phyloP scores from a whole-genome alignment of 2,888 invertebrate species.

The Chaetogeoica ovagalla region DNA sequence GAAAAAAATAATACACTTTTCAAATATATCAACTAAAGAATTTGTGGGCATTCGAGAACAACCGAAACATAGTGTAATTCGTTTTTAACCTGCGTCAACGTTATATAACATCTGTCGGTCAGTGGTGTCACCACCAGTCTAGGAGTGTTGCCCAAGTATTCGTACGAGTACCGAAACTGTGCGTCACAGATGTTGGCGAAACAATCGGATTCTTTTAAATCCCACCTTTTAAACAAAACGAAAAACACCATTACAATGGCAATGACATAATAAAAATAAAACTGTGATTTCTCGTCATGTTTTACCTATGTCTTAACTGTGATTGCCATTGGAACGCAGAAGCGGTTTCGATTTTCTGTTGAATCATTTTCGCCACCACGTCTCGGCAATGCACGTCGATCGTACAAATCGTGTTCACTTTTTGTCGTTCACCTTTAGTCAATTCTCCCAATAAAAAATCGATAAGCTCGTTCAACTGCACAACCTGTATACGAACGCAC shows the following conservation, averaged over 20 bases:
- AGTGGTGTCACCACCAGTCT: slow-evolving; percentile 91
- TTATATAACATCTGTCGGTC: slow-evolving; percentile 94
- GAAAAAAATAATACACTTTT: no score
- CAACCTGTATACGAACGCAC: slow-evolving; percentile 62
- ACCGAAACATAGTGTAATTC: no score
- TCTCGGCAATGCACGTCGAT: slow-evolving; percentile 94
- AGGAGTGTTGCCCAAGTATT: slow-evolving; percentile 92
- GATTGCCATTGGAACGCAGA: slow-evolving; percentile 89
- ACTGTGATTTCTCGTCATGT: background rate
- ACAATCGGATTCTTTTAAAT: slow-evolving; percentile 76
- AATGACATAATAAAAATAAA: background rate
- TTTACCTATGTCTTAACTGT: slow-evolving; percentile 73
- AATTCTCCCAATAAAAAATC: slow-evolving; percentile 79
- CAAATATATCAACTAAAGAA: no score
- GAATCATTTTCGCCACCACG: slow-evolving; percentile 85
- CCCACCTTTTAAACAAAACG: slow-evolving; percentile 68
- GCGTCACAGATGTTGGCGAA: slow-evolving; percentile 95
- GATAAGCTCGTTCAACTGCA: slow-evolving; percentile 83
- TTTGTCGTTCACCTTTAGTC: slow-evolving; percentile 81
- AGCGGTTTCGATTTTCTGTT: slow-evolving; percentile 76
- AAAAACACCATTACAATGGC: background rate
- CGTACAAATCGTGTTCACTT: slow-evolving; percentile 96
- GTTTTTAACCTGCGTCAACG: slow-evolving; percentile 77
- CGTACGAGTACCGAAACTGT: slow-evolving; percentile 86
- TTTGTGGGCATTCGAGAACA: no score